These are phyloP conservation scores for Balearica regulorum DNA, from an alignment of 2,797 vertebrate species.

Conservation along the genomic window DNA sequence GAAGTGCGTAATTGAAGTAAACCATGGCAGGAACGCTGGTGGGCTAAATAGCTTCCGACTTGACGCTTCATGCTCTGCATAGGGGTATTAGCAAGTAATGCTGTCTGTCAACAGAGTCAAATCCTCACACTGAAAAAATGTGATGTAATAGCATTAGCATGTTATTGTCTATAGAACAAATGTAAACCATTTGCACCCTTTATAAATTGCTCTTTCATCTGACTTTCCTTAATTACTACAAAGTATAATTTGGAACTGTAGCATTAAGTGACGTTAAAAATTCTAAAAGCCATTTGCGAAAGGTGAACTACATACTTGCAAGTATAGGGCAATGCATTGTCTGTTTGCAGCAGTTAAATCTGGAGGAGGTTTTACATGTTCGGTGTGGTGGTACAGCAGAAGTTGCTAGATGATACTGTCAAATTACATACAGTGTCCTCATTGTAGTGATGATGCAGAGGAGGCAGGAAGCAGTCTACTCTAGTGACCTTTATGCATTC, in stretches of 20 bases:
- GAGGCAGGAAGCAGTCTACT: background rate
- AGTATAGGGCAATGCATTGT: background rate
- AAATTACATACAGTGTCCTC: background rate
- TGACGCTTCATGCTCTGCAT: background rate
- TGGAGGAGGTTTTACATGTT: background rate
- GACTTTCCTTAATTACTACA: background rate
- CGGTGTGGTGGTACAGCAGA: background rate
- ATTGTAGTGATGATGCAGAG: background rate
- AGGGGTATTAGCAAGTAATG: background rate
- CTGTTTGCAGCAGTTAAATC: background rate
- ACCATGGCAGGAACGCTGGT: background rate
- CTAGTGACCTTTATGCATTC: background rate
- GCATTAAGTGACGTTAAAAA: rapidly evolving
- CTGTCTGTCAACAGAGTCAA: background rate
- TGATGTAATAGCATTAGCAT: background rate
- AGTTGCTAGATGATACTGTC: background rate
- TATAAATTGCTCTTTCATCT: background rate
- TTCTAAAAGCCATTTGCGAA: background rate
- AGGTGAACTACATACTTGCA: background rate
- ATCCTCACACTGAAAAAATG: background rate
- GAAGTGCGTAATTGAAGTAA: background rate
- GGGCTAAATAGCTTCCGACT: background rate
- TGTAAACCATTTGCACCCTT: background rate
- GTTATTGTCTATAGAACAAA: background rate
- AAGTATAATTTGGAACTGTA: background rate